These are phyloP conservation scores for Ceratoteleas bidentatus DNA, from an alignment of 1,140 invertebrate species.

Conservation along the genomic window DNA sequence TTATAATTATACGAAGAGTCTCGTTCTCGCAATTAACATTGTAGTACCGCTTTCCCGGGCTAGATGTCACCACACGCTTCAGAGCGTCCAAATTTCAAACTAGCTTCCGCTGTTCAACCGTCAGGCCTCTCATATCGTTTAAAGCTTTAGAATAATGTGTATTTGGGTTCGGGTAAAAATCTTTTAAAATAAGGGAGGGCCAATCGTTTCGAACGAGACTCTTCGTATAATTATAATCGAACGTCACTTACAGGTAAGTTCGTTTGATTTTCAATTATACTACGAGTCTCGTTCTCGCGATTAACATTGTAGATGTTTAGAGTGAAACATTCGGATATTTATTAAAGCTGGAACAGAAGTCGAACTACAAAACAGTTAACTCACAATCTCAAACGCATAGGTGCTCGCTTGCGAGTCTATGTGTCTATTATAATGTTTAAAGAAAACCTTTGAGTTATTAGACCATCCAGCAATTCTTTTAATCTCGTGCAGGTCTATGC, in stretches of 20 bases:
- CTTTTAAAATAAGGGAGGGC: no score
- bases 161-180: no score
- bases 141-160: no score
- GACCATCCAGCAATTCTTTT: conserved; percentile 18
- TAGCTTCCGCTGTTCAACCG: not conserved
- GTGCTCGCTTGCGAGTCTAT: conserved; percentile 3
- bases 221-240: no score
- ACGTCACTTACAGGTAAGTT: no score
- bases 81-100: not conserved
- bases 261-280: no score
- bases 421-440: conserved; percentile 15
- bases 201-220: no score
- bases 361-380: not conserved
- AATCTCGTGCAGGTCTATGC: conserved; percentile 12
- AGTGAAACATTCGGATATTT: not conserved
- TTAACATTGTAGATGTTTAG: no score
- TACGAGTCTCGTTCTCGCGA: no score
- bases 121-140: conserved; percentile 7
- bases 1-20: conserved; percentile 4
- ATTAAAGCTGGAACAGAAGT: no score
- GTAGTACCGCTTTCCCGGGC: conserved; percentile 13
- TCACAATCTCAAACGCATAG: conserved; percentile 11
- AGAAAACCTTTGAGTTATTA: conserved; percentile 4
- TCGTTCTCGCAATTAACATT: conserved; percentile 23
- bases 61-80: conserved; percentile 23